phyloP scores from a whole-genome alignment of 2,113 vertebrate genomes.

The Rhinichthys klamathensis region DNA sequence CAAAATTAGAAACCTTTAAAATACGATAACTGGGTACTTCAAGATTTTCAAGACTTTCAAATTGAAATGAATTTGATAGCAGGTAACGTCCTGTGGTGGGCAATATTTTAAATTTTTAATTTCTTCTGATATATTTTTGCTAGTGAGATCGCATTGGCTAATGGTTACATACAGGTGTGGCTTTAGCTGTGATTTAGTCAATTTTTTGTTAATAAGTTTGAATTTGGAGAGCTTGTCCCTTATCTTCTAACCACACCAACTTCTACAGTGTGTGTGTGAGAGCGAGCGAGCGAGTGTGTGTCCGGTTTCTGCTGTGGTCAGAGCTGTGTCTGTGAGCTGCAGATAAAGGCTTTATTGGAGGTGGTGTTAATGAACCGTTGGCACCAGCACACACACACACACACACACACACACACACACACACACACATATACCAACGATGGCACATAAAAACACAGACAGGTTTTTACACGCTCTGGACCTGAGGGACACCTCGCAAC shows the following conservation, averaged over 20 bases:
- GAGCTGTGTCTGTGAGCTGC: slow-evolving; percentile 46
- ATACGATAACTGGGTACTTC: no score
- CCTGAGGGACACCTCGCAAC: slow-evolving; percentile 22
- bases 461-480: slow-evolving; percentile 21
- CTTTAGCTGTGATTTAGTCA: neutral
- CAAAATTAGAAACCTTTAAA: no score
- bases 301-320: slow-evolving; percentile 27
- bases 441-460: slow-evolving; percentile 17
- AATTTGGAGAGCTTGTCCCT: neutral
- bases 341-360: slow-evolving; percentile 62
- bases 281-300: neutral
- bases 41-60: no score
- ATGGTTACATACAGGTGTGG: neutral
- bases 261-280: neutral
- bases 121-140: neutral
- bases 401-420: no score
- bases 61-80: neutral
- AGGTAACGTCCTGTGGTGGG: no score
- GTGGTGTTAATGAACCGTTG: slow-evolving; percentile 44
- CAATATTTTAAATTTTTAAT: neutral
- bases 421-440: slow-evolving; percentile 2
- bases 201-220: neutral
- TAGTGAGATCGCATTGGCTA: neutral
- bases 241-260: slow-evolving; percentile 11
- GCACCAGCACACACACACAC: slow-evolving; percentile 26